These are phyloP conservation scores for Pipistrellus nathusii DNA, from an alignment of 2,797 vertebrate genomes.

Conservation along the genomic window DNA sequence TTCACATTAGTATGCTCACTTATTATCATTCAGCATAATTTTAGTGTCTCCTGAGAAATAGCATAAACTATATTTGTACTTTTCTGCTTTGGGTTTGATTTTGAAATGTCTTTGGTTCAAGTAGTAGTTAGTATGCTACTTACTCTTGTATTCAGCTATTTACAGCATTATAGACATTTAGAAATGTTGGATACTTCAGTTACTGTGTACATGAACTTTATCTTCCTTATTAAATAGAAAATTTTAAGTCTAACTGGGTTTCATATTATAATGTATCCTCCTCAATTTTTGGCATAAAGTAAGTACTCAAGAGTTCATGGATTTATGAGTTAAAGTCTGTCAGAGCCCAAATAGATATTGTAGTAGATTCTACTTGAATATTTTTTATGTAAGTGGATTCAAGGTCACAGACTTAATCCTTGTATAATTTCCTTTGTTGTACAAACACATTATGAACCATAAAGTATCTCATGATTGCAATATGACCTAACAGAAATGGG, in stretches of 20 bases:
- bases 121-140: neutral
- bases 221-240: constrained; percentile 25
- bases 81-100: constrained; percentile 43
- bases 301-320: neutral
- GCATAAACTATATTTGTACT: neutral
- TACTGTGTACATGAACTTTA: constrained; percentile 14
- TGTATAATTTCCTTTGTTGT: neutral
- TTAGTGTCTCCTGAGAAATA: constrained; percentile 32
- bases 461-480: neutral
- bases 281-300: neutral
- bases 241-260: neutral
- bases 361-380: neutral
- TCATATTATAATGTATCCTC: neutral
- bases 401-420: neutral
- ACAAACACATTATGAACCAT: neutral
- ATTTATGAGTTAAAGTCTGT: constrained; percentile 7
- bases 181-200: neutral
- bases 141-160: neutral
- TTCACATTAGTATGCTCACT: neutral
- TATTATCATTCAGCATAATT: constrained; percentile 25
- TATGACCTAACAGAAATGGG: neutral
- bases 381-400: constrained; percentile 2
- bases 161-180: constrained; percentile 41
- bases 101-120: neutral
- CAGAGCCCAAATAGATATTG: neutral